Evolutionary conservation across 2,888 invertebrate species (phyloP), one percentile per base, ranked within the genome.

Genomic region (Noctua janthe): DNA sequence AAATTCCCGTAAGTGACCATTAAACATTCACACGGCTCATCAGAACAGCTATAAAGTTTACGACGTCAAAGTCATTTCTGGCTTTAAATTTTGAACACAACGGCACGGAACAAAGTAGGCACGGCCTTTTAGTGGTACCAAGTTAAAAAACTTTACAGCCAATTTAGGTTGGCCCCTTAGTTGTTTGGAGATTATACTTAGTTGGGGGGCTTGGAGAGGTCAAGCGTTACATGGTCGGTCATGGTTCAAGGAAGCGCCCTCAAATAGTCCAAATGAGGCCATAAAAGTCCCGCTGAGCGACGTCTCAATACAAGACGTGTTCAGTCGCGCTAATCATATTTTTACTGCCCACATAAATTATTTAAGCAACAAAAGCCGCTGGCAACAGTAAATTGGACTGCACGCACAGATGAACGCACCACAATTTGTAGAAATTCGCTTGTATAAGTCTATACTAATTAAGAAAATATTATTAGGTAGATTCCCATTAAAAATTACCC

Each of bases 281-380:
- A 94, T 96, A 96, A 96, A 96, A 93, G 94, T 94, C 94, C 94
- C 92, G 92, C 93, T 92, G 94, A 94, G 93, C 94, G 94, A 95
- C 93, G 95, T 93, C 94, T 95, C 94, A 94, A 95, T 96, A 93
- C 91, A 87, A 90, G 86, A 83, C 89, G 84, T 80, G 89, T 88
- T 92, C 91, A 92, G 92, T 93, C 92, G 92, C 88, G 90, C 94
- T 95, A 94, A 94, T 95, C 95, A 96, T 95, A 95, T 93, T 95
- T 96, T 96, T 95, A 95, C 91, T 91, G 93, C 91, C 92, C 90
- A 89, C 93, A 95, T 95, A 95, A 95, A 95, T 95, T 94, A 94
- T 92, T 88, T 54, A 77, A 87, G 90, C 87, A 93, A 94, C 93
- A 93, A 94, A 93, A 92, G 91, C 90, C 87, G 86, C 89, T 71